phyloP scores from a whole-genome alignment of 2,797 vertebrate genomes.

The Enteromius anoplus region DNA sequence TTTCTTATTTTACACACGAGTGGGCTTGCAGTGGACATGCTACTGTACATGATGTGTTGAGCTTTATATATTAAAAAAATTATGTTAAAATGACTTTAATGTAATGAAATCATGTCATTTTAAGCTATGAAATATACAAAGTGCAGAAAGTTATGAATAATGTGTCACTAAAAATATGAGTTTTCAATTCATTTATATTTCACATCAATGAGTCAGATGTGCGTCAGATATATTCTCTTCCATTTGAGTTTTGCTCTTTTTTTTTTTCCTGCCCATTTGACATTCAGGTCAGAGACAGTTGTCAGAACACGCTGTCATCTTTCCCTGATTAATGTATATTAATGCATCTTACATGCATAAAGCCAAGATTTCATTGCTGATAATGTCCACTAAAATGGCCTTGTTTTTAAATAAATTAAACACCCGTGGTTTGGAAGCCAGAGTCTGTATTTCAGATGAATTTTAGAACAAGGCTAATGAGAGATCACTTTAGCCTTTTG shows the following conservation, averaged over 20 bases:
- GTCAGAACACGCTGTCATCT: conserved; percentile 71
- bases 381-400: neutral
- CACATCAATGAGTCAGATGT: neutral
- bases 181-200: conserved; percentile 2
- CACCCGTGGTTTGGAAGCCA: neutral
- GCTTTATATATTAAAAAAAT: neutral
- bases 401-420: conserved; percentile 18
- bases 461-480: conserved; percentile 37
- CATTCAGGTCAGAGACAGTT: conserved; percentile 78
- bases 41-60: neutral
- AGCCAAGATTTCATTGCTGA: conserved; percentile 8
- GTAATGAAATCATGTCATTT: neutral
- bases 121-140: neutral
- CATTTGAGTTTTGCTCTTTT: conserved; percentile 28
- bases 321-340: conserved; percentile 70
- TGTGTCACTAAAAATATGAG: neutral
- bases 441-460: neutral
- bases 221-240: conserved; percentile 55
- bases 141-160: neutral
- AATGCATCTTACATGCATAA: conserved; percentile 15
- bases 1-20: conserved; percentile 16
- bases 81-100: neutral
- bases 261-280: conserved; percentile 64
- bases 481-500: conserved; percentile 18
- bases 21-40: neutral